Evolutionary conservation across 2,113 vertebrate genomes (phyloP).

Genomic region (Glaucidium brasilianum): DNA sequence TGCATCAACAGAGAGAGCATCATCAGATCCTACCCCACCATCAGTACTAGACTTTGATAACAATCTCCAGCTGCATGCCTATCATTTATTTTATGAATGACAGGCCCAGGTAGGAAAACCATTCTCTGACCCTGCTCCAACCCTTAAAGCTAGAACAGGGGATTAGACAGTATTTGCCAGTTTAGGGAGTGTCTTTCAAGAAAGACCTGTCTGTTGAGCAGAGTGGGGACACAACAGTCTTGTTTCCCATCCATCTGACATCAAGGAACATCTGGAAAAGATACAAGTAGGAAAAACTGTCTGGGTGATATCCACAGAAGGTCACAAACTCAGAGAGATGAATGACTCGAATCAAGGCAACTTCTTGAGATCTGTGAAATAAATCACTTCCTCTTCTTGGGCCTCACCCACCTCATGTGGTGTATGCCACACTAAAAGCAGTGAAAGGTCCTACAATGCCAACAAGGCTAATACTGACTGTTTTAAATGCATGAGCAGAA

Average conservation of each 20-base stretch:
- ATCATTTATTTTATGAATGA: background rate
- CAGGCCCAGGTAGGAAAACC: background rate
- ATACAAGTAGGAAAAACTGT: background rate
- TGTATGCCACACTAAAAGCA: fast-evolving
- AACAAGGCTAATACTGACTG: background rate
- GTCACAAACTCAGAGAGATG: background rate
- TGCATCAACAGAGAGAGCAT: background rate
- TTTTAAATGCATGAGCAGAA: background rate
- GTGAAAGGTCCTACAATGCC: background rate
- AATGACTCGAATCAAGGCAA: background rate
- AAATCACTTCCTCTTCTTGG: background rate
- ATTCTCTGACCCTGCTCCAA: background rate
- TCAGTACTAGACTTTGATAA: background rate
- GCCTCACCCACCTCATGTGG: background rate
- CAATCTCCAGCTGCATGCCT: background rate
- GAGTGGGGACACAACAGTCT: background rate
- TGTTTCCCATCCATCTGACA: background rate
- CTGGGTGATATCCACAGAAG: background rate
- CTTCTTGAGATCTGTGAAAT: background rate
- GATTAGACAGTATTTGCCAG: background rate
- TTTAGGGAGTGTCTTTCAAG: background rate
- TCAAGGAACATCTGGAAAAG: background rate
- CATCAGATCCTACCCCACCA: background rate
- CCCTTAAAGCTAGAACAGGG: background rate
- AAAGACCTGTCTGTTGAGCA: background rate